Base-by-base conservation (phyloP, 2,888 invertebrate species). In the Limnephilus rhombicus region DNA sequence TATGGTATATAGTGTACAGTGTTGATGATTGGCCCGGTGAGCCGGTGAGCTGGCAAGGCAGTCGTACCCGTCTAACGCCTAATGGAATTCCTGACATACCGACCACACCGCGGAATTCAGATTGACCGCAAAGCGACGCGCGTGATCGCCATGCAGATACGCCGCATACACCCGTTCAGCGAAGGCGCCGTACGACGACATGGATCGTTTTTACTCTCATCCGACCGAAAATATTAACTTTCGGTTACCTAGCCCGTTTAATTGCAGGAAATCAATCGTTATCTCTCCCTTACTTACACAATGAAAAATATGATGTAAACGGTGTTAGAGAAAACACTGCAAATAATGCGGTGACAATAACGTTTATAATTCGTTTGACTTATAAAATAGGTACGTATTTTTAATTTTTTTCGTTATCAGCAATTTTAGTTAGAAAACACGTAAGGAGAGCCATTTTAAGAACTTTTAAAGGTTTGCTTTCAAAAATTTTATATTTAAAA, bases 11-110 rank as follows among this genome's bases (percentile, higher is more conserved):
- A 68, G 68, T 18, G 18, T 53, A 5, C 3, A 18, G 18, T 68
- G 68, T 7, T n/a, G 68, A 24, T 68, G 68, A 68, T 90, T 53
- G 68, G 53, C 86, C 31, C n/a, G 85, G 34, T 24, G 13, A 85
- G 29, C 31, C 41, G 68, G 12, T 9, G 13, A 29, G 85, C 49
- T n/a, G 85, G 87, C 87, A 29, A 82, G 82, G 82, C 82, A 82
- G 31, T 82, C 34, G 82, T 82, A 13, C 82, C 82, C 82, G 82
- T n/a, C 86, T 45, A 49, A 49, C 86, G 88, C 85, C 92, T 90
- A 92, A 91, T 91, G 91, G 90, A 90, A 92, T 92, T 92, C 92
- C 85, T 86, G 81, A 83, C 91, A 91, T 91, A 80, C 92, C 86
- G 91, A 90, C 91, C 92, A 80, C 90, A 92, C 53, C 45, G 85